Conservation (phyloP, 35 echinoderm and acorn worm genomes). For the Ophioderma brevispina region DNA sequence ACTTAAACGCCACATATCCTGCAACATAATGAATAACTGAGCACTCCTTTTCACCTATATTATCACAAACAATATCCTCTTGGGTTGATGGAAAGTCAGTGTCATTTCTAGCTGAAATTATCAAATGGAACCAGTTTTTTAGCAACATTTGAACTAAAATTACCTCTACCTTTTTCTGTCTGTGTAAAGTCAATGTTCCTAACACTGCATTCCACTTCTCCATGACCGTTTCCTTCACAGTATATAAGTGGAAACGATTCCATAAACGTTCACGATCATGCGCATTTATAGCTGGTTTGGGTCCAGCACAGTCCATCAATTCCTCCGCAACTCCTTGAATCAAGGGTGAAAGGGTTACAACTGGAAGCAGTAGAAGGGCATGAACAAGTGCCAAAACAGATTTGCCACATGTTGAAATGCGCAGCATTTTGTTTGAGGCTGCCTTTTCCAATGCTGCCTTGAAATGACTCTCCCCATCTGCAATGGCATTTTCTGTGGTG, state of each 20-base stretch:
- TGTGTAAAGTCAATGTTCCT: not conserved
- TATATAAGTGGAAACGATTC: not conserved
- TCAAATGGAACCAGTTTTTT: not conserved
- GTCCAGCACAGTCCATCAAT: not conserved
- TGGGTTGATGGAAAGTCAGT: not conserved
- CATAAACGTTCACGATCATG: not conserved
- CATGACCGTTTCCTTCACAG: not conserved
- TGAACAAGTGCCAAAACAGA: not conserved
- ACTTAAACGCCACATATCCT: not conserved
- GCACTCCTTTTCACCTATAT: not conserved
- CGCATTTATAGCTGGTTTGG: not conserved
- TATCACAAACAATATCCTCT: not conserved
- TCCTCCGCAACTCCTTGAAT: not conserved
- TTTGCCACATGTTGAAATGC: not conserved
- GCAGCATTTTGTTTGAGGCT: not conserved
- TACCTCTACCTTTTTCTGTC: not conserved
- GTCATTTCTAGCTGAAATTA: not conserved
- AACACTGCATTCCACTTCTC: not conserved
- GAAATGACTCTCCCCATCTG: not conserved
- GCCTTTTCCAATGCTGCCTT: not conserved
- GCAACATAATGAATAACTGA: not conserved
- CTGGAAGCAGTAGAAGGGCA: not conserved
- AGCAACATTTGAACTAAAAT: not conserved
- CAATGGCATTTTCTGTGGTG: not conserved
- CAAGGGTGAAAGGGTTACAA: not conserved